Conservation (phyloP, 2,797 vertebrate genomes). For the Varecia variegata region DNA sequence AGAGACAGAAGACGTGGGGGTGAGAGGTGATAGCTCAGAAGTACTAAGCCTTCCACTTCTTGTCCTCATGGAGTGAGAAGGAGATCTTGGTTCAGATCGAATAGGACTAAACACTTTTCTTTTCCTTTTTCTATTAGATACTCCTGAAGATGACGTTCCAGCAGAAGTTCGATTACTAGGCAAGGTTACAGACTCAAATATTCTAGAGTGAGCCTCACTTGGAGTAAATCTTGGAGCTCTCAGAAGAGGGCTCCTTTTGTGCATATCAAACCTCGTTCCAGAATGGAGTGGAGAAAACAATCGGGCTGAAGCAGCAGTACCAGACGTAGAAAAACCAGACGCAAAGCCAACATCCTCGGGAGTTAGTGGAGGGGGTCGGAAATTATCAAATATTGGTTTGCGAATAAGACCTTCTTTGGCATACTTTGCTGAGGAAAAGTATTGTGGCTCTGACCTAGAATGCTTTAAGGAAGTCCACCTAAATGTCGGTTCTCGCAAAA, state of each 20-base stretch:
- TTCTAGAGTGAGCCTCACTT: constrained; percentile 97
- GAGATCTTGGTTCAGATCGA: constrained; percentile 92
- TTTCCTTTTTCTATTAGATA: constrained; percentile 88
- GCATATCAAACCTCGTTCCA: constrained; percentile 90
- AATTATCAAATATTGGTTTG: constrained; percentile 99
- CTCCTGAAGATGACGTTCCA: constrained; percentile 87
- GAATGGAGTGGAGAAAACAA: constrained; percentile 92
- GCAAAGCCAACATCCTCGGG: constrained; percentile 96
- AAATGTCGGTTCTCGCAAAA: constrained; percentile 96
- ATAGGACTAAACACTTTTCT: constrained; percentile 85
- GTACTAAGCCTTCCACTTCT: constrained; percentile 90
- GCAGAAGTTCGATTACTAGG: constrained; percentile 85
- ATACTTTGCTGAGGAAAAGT: constrained; percentile 99
- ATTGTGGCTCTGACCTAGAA: constrained; percentile 93
- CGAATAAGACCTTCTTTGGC: constrained; percentile 99
- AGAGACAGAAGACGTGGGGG: constrained; percentile 88
- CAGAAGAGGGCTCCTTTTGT: constrained; percentile 95
- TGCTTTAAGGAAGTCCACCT: constrained; percentile 95
- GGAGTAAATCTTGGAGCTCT: constrained; percentile 97
- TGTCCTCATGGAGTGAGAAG: constrained; percentile 98
- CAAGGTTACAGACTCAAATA: constrained; percentile 97
- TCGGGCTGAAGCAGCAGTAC: constrained; percentile 87
- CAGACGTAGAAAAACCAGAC: constrained; percentile 87
- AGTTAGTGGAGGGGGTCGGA: constrained; percentile 96
- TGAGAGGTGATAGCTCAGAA: constrained; percentile 89